Evolutionary conservation across 2,113 vertebrate genomes (phyloP).

Genomic region (Lophius piscatorius): DNA sequence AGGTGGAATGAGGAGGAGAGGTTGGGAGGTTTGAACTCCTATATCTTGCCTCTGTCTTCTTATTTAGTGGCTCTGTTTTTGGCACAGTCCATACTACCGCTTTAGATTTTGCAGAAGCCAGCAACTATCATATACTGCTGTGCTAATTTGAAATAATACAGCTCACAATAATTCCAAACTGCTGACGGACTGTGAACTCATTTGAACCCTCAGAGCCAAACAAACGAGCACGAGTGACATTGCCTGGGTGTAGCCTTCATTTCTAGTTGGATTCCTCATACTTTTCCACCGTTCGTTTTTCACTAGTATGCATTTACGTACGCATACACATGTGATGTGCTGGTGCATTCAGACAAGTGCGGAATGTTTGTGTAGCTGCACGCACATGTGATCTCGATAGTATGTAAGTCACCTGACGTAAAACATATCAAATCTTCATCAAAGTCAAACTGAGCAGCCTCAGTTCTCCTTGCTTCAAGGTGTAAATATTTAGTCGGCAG

Average conservation of each 20-base stretch:
- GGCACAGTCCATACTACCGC: too few relatives aligned
- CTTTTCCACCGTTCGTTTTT: slow-evolving; percentile 22
- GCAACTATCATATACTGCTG: too few relatives aligned
- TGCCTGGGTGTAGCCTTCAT: slow-evolving; percentile 15
- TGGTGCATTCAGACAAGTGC: not conserved
- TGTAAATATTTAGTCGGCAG: slow-evolving; percentile 70
- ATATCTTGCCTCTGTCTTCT: too few relatives aligned
- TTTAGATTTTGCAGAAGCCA: too few relatives aligned
- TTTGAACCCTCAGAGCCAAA: slow-evolving; percentile 10
- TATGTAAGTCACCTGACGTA: slow-evolving; percentile 29
- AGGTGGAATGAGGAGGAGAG: too few relatives aligned
- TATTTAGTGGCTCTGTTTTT: too few relatives aligned
- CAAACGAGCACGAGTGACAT: slow-evolving; percentile 21
- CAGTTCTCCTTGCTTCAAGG: slow-evolving; percentile 38
- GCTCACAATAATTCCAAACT: not conserved
- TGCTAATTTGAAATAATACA: too few relatives aligned
- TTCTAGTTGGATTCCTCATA: slow-evolving; percentile 22
- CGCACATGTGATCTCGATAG: slow-evolving; percentile 24
- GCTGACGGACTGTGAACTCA: slow-evolving; percentile 10
- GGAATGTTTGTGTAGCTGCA: slow-evolving; percentile 34
- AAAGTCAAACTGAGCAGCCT: slow-evolving; percentile 26
- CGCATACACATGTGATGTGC: too few relatives aligned
- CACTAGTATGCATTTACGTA: not conserved
- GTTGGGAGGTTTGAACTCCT: too few relatives aligned
- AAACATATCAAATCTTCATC: slow-evolving; percentile 39